Conservation (phyloP, 2,888 invertebrate species). For the Mythimna albipuncta region DNA sequence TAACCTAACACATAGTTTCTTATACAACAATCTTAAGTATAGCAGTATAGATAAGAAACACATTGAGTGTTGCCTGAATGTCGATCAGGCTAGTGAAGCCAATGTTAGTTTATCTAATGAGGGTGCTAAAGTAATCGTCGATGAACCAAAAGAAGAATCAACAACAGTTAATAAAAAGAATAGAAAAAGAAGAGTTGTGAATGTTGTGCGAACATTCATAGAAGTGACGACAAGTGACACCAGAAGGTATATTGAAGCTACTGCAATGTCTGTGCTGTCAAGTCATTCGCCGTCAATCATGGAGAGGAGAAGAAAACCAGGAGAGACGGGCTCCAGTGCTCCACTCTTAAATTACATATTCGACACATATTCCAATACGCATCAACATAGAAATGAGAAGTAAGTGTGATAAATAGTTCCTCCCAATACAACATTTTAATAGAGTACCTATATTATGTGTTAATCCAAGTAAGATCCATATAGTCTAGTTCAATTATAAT, state of each 20-base stretch:
- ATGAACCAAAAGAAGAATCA: constrained; percentile 46
- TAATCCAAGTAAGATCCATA: neutral
- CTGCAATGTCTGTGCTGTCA: constrained; percentile 67
- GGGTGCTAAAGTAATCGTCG: constrained; percentile 73
- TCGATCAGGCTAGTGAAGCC: constrained; percentile 49
- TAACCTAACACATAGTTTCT: constrained; percentile 71
- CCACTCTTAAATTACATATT: constrained; percentile 87
- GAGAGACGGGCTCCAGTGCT: constrained; percentile 85
- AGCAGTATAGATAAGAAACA: constrained; percentile 61
- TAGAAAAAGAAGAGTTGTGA: constrained; percentile 80
- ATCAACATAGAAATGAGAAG: constrained; percentile 86
- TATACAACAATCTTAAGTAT: constrained; percentile 70
- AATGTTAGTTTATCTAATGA: constrained; percentile 63
- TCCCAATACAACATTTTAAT: too few relatives aligned
- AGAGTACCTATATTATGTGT: neutral
- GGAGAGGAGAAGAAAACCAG: constrained; percentile 81
- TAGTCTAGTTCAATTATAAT: neutral
- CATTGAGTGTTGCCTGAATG: constrained; percentile 70
- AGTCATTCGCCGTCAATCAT: constrained; percentile 70
- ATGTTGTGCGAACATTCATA: constrained; percentile 69
- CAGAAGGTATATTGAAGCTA: constrained; percentile 64
- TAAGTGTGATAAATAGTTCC: constrained; percentile 65
- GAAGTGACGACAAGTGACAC: constrained; percentile 64
- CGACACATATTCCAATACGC: constrained; percentile 86
- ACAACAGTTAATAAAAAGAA: constrained; percentile 67